Evolutionary conservation across 2,113 vertebrate species (phyloP).

Genomic region (Condylura cristata): DNA sequence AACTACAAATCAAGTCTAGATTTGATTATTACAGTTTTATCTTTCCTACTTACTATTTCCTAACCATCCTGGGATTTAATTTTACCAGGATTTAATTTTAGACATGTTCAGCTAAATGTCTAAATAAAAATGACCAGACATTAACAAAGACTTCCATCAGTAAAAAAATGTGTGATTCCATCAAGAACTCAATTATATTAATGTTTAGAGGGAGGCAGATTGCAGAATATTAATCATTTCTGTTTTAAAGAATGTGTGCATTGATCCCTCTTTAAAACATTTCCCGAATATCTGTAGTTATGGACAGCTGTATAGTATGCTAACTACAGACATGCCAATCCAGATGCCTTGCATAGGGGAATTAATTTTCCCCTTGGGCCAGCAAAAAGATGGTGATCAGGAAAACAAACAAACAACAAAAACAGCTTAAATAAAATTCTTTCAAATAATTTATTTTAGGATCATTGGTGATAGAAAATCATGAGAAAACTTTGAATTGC

Average conservation of each 20-base stretch:
- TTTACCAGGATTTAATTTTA: not conserved
- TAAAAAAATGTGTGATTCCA: not conserved
- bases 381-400: not conserved
- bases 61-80: not conserved
- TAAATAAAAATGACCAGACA: conserved; percentile 12
- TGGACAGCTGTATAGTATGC: not conserved
- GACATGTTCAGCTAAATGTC: not conserved
- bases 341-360: not conserved
- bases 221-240: not conserved
- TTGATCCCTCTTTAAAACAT: not conserved
- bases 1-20: conserved; percentile 51
- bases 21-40: conserved; percentile 30
- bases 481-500: not conserved
- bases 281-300: not conserved
- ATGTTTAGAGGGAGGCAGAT: not conserved
- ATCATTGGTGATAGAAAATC: not conserved
- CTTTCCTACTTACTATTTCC: not conserved
- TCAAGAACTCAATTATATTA: not conserved
- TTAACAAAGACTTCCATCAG: not conserved
- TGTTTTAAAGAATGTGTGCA: not conserved
- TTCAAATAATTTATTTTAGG: not conserved
- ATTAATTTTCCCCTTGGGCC: not conserved
- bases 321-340: not conserved
- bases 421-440: not conserved
- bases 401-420: not conserved